Conservation (phyloP, 2,797 vertebrate genomes). For the Mormyrops boulengeri region DNA sequence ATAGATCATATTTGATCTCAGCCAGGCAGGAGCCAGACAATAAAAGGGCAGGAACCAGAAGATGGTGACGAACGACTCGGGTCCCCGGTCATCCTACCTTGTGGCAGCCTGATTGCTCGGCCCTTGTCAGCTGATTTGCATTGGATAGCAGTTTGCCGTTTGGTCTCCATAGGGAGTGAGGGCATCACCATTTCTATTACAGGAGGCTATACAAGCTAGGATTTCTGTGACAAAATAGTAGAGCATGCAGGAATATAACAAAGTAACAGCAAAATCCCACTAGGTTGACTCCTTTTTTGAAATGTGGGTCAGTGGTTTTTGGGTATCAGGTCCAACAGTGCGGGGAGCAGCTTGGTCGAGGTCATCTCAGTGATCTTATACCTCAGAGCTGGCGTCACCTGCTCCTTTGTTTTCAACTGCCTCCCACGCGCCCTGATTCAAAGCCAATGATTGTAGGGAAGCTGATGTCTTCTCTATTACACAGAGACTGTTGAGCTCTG, state of each 20-base stretch:
- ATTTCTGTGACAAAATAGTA: not conserved
- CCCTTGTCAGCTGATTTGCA: not conserved
- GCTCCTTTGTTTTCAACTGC: conserved; percentile 47
- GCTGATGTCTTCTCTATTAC: conserved; percentile 15
- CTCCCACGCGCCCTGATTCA: not conserved
- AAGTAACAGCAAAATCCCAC: not conserved
- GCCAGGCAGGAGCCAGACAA: not conserved
- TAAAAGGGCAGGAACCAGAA: not conserved
- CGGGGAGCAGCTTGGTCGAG: not conserved
- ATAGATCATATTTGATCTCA: not conserved
- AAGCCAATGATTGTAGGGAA: conserved; percentile 39
- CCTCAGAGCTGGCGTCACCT: conserved; percentile 29
- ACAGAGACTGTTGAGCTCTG: conserved; percentile 33
- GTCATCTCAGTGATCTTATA: not conserved
- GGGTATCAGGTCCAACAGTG: not conserved
- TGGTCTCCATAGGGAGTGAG: not conserved
- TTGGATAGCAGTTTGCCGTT: not conserved
- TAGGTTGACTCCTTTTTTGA: not conserved
- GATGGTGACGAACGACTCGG: not conserved
- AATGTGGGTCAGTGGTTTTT: not conserved
- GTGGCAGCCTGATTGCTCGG: not conserved
- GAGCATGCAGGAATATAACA: not conserved
- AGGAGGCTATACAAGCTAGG: not conserved
- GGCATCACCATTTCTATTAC: not conserved
- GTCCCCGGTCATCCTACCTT: not conserved